phyloP scores from a whole-genome alignment of 2,888 invertebrate genomes.

The Morpho achilles region DNA sequence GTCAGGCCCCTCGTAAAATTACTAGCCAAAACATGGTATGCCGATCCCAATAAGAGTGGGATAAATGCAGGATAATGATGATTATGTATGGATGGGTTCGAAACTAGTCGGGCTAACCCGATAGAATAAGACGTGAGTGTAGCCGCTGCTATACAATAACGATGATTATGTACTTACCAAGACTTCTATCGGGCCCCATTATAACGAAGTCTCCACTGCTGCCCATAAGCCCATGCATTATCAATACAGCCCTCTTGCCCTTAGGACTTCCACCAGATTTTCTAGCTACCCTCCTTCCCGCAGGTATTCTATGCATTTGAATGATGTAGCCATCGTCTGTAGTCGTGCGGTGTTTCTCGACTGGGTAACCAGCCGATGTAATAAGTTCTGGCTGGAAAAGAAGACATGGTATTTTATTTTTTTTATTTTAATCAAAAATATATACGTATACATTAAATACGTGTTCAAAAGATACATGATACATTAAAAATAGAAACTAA shows the following conservation, averaged over 20 bases:
- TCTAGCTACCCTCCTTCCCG: constrained; percentile 54
- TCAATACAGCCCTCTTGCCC: constrained; percentile 62
- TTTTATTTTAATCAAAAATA: no score
- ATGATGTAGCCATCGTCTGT: constrained; percentile 82
- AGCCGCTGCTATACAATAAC: no score
- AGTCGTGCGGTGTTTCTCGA: constrained; percentile 64
- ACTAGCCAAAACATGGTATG: no score
- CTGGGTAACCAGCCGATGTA: constrained; percentile 65
- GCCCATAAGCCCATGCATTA: constrained; percentile 81
- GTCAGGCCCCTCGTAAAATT: no score
- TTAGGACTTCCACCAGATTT: constrained; percentile 40
- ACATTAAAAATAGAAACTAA: no score
- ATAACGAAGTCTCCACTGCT: constrained; percentile 85
- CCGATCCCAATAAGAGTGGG: no score
- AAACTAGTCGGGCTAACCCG: no score
- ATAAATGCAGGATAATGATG: no score
- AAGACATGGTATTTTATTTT: constrained; percentile 2
- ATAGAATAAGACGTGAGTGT: no score
- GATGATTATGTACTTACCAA: constrained; percentile 68
- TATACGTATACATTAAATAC: no score
- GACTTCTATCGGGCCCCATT: constrained; percentile 82
- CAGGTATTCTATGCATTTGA: constrained; percentile 80
- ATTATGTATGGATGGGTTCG: no score
- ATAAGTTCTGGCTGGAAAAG: constrained; percentile 67
- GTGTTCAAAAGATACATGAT: no score